Evolutionary conservation across 2,113 vertebrate species (phyloP).

Genomic region (Poeciliopsis prolifica): DNA sequence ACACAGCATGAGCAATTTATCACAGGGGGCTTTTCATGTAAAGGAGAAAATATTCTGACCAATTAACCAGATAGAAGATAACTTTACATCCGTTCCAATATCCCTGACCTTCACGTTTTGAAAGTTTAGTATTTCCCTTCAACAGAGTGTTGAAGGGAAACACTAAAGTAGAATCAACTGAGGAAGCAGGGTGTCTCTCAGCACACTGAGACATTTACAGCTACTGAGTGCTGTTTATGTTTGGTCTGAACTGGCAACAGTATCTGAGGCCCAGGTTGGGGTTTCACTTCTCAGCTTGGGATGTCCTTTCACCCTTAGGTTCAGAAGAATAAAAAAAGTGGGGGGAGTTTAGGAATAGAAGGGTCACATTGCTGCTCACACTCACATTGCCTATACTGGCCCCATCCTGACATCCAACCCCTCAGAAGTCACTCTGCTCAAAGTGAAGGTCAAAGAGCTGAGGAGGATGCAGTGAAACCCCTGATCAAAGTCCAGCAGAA

Average conservation of each 20-base stretch:
- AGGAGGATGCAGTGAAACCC: conserved; percentile 17
- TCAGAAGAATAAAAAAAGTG: background rate
- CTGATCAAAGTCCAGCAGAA: conserved; percentile 63
- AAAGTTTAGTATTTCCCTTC: too few species aligned
- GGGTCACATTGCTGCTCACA: conserved; percentile 31
- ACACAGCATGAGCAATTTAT: background rate
- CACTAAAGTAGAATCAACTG: conserved; percentile 28
- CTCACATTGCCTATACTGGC: conserved; percentile 8
- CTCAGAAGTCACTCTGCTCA: conserved; percentile 24
- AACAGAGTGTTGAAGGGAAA: conserved; percentile 16
- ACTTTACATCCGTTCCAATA: background rate
- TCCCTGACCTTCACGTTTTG: background rate
- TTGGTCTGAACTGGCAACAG: conserved; percentile 67
- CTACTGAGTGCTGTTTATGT: conserved; percentile 62
- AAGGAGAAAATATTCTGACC: background rate
- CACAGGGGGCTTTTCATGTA: background rate
- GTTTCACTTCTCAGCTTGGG: conserved; percentile 45
- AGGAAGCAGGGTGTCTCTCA: background rate
- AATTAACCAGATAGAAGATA: background rate
- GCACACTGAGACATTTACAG: conserved; percentile 60
- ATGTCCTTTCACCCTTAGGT: conserved; percentile 16
- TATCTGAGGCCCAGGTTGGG: conserved; percentile 42
- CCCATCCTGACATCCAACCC: conserved; percentile 50
- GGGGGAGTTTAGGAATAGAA: background rate
- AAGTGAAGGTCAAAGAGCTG: conserved; percentile 70